Conservation (phyloP, 2,888 invertebrate genomes). For the Hoplodrina ambigua region DNA sequence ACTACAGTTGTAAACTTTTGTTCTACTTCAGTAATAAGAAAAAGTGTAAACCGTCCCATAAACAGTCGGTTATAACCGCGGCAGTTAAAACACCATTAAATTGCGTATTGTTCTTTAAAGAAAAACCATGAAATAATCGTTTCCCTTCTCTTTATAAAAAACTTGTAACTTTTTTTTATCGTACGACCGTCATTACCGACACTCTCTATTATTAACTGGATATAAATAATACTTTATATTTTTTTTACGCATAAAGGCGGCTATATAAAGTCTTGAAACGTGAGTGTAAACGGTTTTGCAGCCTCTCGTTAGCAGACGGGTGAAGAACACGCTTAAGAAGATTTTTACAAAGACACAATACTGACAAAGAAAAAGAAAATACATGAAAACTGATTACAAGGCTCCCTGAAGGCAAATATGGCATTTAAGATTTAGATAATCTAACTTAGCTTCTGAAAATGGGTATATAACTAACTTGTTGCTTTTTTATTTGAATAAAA, state of each 20-base stretch:
- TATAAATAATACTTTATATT: background rate
- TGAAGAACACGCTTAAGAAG: background rate
- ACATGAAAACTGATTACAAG: background rate
- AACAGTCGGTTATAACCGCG: slow-evolving; percentile 53
- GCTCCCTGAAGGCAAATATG: background rate
- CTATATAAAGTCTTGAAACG: background rate
- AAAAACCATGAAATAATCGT: slow-evolving; percentile 48
- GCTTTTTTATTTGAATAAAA: background rate
- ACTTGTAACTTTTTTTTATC: slow-evolving; percentile 27
- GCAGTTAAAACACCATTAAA: slow-evolving; percentile 60
- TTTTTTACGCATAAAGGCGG: background rate
- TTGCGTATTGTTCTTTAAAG: slow-evolving; percentile 48
- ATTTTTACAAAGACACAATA: background rate
- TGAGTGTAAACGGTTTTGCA: background rate
- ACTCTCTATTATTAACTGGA: slow-evolving; percentile 22
- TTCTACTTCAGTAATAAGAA: slow-evolving; percentile 41
- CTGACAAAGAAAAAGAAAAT: background rate
- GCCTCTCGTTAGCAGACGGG: background rate
- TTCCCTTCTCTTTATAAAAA: slow-evolving; percentile 38
- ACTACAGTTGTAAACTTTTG: slow-evolving; percentile 35
- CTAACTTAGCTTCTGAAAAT: background rate
- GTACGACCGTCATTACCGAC: slow-evolving; percentile 18
- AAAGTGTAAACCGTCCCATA: slow-evolving; percentile 51
- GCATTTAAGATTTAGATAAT: slow-evolving; percentile 4
- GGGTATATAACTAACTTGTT: background rate